These are phyloP conservation scores for Lophochroa leadbeateri DNA, from an alignment of 2,113 vertebrate genomes.

Conservation along the genomic window DNA sequence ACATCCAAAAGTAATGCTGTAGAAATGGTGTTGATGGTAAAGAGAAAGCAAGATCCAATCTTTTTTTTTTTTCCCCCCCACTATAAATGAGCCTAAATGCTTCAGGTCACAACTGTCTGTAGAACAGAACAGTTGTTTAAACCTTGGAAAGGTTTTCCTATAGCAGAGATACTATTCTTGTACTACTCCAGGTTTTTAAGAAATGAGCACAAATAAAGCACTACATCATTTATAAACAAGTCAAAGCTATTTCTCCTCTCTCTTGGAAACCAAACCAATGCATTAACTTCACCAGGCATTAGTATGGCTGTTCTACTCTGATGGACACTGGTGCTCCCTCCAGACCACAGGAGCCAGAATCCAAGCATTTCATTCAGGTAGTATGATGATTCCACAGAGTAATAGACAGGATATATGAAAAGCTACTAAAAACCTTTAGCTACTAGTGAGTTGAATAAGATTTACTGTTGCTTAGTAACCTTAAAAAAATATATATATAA, in stretches of 20 bases:
- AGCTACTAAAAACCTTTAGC: not conserved
- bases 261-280: not conserved
- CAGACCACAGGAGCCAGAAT: not conserved
- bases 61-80: not conserved
- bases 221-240: not conserved
- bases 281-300: not conserved
- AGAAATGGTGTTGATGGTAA: not conserved
- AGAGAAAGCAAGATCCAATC: not conserved
- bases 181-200: not conserved
- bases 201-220: not conserved
- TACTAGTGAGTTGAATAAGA: constrained; percentile 18
- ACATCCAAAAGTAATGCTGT: not conserved
- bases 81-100: not conserved
- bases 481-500: not conserved
- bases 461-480: constrained; percentile 53
- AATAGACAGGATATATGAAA: not conserved
- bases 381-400: not conserved
- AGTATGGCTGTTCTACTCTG: not conserved
- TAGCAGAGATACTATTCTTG: not conserved
- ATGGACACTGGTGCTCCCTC: not conserved
- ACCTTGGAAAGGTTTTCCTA: not conserved
- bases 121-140: not conserved
- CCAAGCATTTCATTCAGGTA: not conserved
- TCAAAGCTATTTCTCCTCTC: not conserved
- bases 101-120: not conserved